Evolutionary conservation across 2,888 invertebrate genomes (phyloP).

Genomic region (Mesochorus sp.): DNA sequence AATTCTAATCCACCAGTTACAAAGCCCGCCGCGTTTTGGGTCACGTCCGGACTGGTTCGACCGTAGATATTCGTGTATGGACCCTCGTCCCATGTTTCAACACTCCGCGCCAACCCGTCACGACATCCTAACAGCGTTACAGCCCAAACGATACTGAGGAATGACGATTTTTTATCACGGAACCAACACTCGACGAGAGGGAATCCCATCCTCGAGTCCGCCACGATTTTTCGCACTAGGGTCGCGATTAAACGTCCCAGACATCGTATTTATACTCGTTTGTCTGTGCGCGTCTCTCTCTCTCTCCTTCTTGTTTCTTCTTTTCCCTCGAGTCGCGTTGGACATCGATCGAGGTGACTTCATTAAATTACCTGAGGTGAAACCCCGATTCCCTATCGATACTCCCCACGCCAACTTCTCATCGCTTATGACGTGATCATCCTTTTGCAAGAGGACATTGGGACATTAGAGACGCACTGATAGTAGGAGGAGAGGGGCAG

Average conservation of each 20-base stretch:
- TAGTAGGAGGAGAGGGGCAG: background rate
- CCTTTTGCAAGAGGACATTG: constrained; percentile 2
- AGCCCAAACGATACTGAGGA: too few relatives aligned
- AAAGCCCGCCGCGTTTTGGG: constrained; percentile 3
- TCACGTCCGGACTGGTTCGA: background rate
- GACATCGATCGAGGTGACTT: constrained; percentile 44
- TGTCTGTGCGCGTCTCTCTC: constrained; percentile 2
- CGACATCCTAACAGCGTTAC: too few relatives aligned
- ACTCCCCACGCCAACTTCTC: constrained; percentile 3
- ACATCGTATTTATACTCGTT: constrained; percentile 55
- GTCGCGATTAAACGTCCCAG: background rate
- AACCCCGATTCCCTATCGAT: constrained; percentile 26
- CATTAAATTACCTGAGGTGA: constrained; percentile 35
- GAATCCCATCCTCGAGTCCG: too few relatives aligned
- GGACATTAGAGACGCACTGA: constrained; percentile 36
- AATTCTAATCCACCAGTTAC: constrained; percentile 81
- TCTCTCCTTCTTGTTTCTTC: background rate
- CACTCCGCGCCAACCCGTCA: too few relatives aligned
- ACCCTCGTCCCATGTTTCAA: background rate
- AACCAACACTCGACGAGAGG: too few relatives aligned
- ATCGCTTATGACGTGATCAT: background rate
- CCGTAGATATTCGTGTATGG: constrained; percentile 35
- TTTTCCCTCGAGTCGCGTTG: constrained; percentile 9
- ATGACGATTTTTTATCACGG: too few relatives aligned
- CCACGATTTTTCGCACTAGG: too few relatives aligned